Conservation (phyloP, 2,888 invertebrate genomes). For the Coenonympha glycerion region DNA sequence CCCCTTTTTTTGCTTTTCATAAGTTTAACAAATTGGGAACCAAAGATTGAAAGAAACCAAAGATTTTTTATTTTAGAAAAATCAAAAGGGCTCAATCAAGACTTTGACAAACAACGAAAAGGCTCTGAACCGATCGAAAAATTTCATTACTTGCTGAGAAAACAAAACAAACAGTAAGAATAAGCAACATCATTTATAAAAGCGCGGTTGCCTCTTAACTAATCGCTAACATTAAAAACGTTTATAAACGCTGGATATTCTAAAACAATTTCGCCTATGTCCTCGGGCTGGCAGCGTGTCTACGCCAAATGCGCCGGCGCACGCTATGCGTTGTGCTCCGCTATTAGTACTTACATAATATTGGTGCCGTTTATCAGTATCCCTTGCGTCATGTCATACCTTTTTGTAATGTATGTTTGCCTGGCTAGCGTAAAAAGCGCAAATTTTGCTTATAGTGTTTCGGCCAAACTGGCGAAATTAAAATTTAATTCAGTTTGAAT, state of each 20-base stretch:
- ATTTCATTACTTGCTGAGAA: background rate
- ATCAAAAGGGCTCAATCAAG: too few species aligned
- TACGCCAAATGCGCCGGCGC: constrained; percentile 49
- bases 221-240: constrained; percentile 56
- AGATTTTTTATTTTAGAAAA: too few species aligned
- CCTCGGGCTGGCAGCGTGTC: constrained; percentile 44
- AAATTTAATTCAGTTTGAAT: too few species aligned
- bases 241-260: constrained; percentile 54
- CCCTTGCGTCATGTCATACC: constrained; percentile 4
- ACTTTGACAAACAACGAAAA: too few species aligned
- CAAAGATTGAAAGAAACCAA: too few species aligned
- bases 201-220: constrained; percentile 14
- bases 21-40: too few species aligned
- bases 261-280: constrained; percentile 40
- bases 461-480: too few species aligned
- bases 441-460: too few species aligned
- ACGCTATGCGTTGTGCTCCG: constrained; percentile 41
- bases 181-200: background rate
- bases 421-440: too few species aligned
- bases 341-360: constrained; percentile 10
- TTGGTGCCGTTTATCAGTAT: constrained; percentile 8
- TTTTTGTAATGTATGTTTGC: too few species aligned
- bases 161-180: background rate
- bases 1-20: too few species aligned
- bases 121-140: background rate